phyloP scores from a whole-genome alignment of 2,797 vertebrate genomes.

The Ciconia nigra region DNA sequence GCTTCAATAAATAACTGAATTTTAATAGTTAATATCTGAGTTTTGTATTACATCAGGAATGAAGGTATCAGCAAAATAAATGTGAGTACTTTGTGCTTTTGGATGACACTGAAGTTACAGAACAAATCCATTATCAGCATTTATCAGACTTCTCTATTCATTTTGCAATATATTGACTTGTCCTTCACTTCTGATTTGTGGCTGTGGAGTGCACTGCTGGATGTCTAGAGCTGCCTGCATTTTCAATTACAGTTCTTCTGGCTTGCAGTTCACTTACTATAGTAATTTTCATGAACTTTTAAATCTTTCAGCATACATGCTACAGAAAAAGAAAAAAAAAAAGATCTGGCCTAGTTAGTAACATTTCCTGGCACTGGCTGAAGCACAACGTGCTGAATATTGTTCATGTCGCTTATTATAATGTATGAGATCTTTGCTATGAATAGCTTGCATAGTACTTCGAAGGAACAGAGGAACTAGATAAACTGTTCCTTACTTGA shows the following conservation, averaged over 20 bases:
- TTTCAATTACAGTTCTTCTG: neutral
- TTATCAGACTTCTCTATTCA: neutral
- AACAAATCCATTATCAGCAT: neutral
- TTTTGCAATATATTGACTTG: constrained; percentile 13
- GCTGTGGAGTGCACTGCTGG: neutral
- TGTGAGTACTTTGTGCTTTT: neutral
- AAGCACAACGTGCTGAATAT: neutral
- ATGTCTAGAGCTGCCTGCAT: neutral
- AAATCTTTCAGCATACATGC: neutral
- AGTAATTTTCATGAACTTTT: neutral
- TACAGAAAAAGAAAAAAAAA: neutral
- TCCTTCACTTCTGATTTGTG: neutral
- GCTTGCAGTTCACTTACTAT: neutral
- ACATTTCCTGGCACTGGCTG: neutral
- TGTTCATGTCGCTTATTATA: neutral
- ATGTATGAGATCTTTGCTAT: neutral
- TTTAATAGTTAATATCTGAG: neutral
- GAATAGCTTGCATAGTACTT: neutral
- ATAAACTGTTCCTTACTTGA: neutral
- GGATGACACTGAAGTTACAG: neutral
- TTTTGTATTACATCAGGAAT: neutral
- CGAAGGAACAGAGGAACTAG: neutral
- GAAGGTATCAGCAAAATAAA: neutral
- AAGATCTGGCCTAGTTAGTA: neutral
- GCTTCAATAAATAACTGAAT: neutral